phyloP scores from a whole-genome alignment of 2,888 invertebrate species.

The Rotaria magnacalcarata region DNA sequence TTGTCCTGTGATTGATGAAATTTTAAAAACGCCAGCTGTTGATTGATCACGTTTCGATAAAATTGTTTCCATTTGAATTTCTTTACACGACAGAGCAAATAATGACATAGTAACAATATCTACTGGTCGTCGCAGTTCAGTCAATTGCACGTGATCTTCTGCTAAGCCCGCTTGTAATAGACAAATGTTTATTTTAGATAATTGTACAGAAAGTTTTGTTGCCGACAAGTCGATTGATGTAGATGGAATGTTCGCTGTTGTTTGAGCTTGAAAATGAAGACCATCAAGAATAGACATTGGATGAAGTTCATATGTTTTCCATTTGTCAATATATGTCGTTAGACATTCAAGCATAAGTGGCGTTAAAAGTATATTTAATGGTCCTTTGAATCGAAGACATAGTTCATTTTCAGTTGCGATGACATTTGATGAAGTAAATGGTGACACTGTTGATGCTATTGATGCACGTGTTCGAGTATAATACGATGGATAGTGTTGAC shows the following conservation, averaged over 20 bases:
- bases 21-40: neutral
- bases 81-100: slow-evolving; percentile 9
- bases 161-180: slow-evolving; percentile 22
- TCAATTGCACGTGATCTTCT: slow-evolving; percentile 11
- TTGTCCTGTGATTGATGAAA: slow-evolving; percentile 11
- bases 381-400: neutral
- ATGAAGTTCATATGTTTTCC: slow-evolving; percentile 9
- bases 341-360: neutral
- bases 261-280: slow-evolving; percentile 13
- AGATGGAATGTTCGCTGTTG: too few species aligned
- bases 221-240: neutral
- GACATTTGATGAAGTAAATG: neutral
- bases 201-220: neutral
- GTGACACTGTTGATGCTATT: neutral
- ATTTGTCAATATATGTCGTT: neutral
- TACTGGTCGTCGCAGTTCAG: neutral
- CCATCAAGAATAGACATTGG: neutral
- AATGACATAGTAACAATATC: slow-evolving; percentile 33
- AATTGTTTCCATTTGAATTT: slow-evolving; percentile 20
- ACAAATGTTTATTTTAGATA: slow-evolving; percentile 7
- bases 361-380: neutral
- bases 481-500: neutral
- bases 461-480: neutral
- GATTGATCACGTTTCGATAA: slow-evolving; percentile 11
- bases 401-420: neutral